Conservation (phyloP, 1,140 invertebrate species). For the Drosophila ogumai region DNA sequence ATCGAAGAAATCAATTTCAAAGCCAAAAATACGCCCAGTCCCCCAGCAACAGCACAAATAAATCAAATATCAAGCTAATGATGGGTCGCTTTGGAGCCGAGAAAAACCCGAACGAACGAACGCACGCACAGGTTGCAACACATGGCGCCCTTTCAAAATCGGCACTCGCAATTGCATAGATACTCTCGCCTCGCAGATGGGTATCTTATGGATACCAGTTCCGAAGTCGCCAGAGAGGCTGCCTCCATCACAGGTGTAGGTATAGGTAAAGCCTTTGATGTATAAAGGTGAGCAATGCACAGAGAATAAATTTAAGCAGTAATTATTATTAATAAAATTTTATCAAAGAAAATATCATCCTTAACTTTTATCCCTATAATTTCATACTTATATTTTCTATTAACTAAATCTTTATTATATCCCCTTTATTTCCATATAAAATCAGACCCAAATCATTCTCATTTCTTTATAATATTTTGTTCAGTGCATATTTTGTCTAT, state of each 20-base stretch:
- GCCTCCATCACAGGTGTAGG: conserved; percentile 5
- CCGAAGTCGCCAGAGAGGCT: conserved; percentile 22
- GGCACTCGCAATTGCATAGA: conserved; percentile 44
- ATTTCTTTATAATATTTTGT: neutral
- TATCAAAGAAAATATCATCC: neutral
- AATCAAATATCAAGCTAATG: conserved; percentile 49
- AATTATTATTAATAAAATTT: neutral
- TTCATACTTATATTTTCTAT: neutral
- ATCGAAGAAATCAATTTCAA: conserved; percentile 57
- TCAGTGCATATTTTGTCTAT: conserved; percentile 9
- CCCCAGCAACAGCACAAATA: conserved; percentile 19
- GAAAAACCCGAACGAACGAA: conserved; percentile 22
- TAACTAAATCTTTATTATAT: neutral
- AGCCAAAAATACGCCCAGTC: conserved; percentile 37
- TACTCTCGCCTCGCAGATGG: conserved; percentile 9
- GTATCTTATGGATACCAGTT: conserved; percentile 43
- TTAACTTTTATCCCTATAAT: neutral
- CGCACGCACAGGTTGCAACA: conserved; percentile 31
- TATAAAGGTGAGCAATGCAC: neutral
- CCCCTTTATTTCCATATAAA: neutral
- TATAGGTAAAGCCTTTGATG: neutral
- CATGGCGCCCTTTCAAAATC: conserved; percentile 46
- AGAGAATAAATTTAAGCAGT: neutral
- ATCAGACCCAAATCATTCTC: neutral
- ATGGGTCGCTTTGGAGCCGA: neutral